Base-by-base conservation (phyloP, 2,113 vertebrate genomes). In the Numenius arquata region DNA sequence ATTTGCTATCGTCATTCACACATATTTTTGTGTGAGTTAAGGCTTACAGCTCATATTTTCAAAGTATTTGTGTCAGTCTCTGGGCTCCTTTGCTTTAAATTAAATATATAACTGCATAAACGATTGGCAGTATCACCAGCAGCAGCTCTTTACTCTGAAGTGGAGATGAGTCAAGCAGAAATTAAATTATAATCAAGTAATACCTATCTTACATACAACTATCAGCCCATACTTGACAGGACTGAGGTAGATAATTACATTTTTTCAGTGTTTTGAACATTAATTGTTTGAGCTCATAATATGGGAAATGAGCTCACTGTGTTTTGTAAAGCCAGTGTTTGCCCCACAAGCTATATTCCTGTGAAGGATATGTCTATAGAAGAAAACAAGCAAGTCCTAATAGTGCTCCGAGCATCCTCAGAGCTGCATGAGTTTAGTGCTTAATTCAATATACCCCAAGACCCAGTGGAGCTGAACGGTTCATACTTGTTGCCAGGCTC, bases 21-120 rank as follows among this genome's bases (percentile, higher is more conserved):
- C 89, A 71, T 89, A 93, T 95, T 97, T 96, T 95, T 92, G 89
- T 50, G 58, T 67, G 77, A 95, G 75, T 95, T 95, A 91, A 91
- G 95, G 85, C 91, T 97, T 95, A 67, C 78, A 92, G 91, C 81
- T 95, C 87, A 80, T 94, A 89, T 93, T 95, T 96, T 89, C 74
- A 47, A 93, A 88, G 84, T 70, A 58, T 91, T 92, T 92, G 66
- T 95, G 84, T 91, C 81, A 89, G 91, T 95, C 89, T 96, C 90
- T 71, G 74, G 71, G 53, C 84, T 95, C 62, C 68, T 88, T 95
- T 83, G n/a, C 90, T 91, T 89, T 62, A 91, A 93, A 84, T 90
- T 76, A 95, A 91, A 89, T 88, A 82, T 52, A 88, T 72, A 91
- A 84, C 53, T 62, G 38, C 83, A 62, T 38, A 89, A 93, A 93